These are phyloP conservation scores for Nephrocerus scutellatus DNA, from an alignment of 2,888 invertebrate species.

Conservation along the genomic window DNA sequence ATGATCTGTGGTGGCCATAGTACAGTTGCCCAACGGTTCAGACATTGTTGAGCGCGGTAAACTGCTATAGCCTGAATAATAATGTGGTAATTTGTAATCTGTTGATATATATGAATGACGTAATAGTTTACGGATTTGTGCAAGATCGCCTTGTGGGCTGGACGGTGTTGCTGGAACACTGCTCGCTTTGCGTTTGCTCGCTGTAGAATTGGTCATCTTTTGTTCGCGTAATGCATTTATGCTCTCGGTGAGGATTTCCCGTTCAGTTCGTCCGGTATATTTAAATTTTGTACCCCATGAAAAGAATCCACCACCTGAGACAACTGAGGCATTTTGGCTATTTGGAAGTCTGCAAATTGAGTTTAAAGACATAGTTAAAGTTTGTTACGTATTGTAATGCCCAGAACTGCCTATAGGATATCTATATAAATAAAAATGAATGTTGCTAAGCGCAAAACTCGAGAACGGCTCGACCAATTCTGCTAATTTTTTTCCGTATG, in stretches of 20 bases:
- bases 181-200: constrained; percentile 67
- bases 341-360: constrained; percentile 64
- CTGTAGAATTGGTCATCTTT: constrained; percentile 54
- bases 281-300: constrained; percentile 92
- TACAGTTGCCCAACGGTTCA: constrained; percentile 54
- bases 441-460: no score
- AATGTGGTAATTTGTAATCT: constrained; percentile 28
- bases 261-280: constrained; percentile 86
- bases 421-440: no score
- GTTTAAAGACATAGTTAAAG: neutral
- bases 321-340: constrained; percentile 79
- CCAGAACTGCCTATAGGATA: no score
- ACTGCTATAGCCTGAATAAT: constrained; percentile 68
- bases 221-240: constrained; percentile 60
- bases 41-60: constrained; percentile 78
- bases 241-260: constrained; percentile 80
- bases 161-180: constrained; percentile 84
- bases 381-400: neutral
- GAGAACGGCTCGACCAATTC: no score
- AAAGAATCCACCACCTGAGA: constrained; percentile 85
- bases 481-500: no score
- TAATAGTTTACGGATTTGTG: constrained; percentile 50
- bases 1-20: constrained; percentile 38
- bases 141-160: constrained; percentile 58
- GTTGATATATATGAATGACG: constrained; percentile 30